A percentile compares a stretch with the other conserved stretches of the same genome.
Evolutionary conservation across 2,113 vertebrate species (phyloP).

Genomic region (Paramormyrops kingsleyae): DNA sequence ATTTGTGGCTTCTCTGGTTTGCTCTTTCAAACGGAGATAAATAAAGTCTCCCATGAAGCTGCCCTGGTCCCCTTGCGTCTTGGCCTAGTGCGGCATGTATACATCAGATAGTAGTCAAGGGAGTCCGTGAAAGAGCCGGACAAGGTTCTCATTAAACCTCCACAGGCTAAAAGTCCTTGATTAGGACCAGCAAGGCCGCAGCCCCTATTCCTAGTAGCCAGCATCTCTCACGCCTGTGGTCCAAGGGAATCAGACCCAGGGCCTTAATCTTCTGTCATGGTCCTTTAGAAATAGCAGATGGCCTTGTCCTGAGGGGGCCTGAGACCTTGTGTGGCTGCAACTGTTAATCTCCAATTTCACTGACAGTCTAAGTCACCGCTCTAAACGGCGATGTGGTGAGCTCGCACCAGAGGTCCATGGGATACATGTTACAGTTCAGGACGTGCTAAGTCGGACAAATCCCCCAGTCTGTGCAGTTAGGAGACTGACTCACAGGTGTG

Average conservation of each 20-base stretch:
- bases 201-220: not conserved
- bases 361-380: not conserved
- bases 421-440: not conserved
- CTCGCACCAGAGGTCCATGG: not conserved
- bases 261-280: not conserved
- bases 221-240: not conserved
- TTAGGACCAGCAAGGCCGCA: not conserved
- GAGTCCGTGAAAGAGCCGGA: not conserved
- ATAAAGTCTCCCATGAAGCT: not conserved
- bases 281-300: conserved; percentile 6
- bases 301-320: not conserved
- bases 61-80: not conserved
- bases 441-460: not conserved
- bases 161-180: not conserved
- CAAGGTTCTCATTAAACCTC: not conserved
- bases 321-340: not conserved
- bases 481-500: not conserved
- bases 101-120: not conserved
- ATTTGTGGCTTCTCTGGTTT: not conserved
- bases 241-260: not conserved
- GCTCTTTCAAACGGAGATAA: not conserved
- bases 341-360: conserved; percentile 4
- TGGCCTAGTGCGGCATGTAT: not conserved
- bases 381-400: not conserved
- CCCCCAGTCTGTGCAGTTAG: not conserved